A percentile compares a stretch with the other conserved stretches of the same genome.
phyloP scores from a whole-genome alignment of 2,113 vertebrate species.

The Aegithalos caudatus region DNA sequence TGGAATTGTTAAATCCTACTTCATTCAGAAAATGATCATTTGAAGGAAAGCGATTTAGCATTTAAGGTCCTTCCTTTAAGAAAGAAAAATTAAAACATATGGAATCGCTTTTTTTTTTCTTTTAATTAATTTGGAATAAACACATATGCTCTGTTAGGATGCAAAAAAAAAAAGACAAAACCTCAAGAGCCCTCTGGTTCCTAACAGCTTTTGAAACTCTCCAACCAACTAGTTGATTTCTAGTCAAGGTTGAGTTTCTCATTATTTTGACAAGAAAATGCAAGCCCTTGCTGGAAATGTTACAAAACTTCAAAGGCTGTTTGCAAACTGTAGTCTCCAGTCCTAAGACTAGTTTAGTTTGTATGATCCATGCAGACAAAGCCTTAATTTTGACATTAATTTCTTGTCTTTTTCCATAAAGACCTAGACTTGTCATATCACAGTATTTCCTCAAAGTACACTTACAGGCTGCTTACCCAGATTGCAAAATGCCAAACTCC shows the following conservation, averaged over 20 bases:
- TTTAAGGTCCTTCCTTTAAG: slow-evolving; percentile 7
- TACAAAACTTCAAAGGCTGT: slow-evolving; percentile 17
- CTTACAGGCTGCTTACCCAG: not conserved
- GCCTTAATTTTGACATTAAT: not conserved
- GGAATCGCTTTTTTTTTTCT: not conserved
- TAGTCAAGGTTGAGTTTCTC: not conserved
- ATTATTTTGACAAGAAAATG: slow-evolving; percentile 12
- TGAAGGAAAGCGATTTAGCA: slow-evolving; percentile 35
- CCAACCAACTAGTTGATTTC: not conserved
- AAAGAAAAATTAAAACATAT: not conserved
- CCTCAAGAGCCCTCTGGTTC: not conserved
- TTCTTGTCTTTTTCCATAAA: not conserved
- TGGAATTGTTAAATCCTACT: slow-evolving; percentile 25
- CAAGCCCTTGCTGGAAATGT: slow-evolving; percentile 21
- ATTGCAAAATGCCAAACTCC: slow-evolving; percentile 4
- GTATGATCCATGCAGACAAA: slow-evolving; percentile 50
- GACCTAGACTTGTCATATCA: slow-evolving; percentile 29
- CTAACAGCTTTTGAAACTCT: not conserved
- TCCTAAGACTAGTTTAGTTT: not conserved
- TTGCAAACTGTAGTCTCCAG: slow-evolving; percentile 47
- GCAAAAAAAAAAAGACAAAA: not conserved
- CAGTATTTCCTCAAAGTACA: slow-evolving; percentile 53
- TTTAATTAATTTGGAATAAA: not conserved
- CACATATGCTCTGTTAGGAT: not conserved
- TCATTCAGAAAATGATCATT: not conserved